These are phyloP conservation scores for Camelus dromedarius DNA, from an alignment of 2,113 vertebrate species.

Conservation along the genomic window DNA sequence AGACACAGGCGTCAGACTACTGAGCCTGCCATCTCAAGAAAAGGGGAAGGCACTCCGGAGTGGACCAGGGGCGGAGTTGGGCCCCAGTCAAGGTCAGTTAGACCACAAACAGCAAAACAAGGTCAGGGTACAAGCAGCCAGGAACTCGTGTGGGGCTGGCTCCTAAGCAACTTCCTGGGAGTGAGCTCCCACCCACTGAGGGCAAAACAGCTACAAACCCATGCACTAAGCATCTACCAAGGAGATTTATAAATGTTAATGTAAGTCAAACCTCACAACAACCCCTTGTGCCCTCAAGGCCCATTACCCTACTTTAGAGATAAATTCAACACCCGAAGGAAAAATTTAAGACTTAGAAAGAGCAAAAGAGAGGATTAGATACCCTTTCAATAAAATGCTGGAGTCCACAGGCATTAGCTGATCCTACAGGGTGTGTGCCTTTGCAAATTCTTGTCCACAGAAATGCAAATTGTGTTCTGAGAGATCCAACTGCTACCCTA, in stretches of 20 bases:
- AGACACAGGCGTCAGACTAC: not conserved
- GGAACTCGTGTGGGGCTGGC: not conserved
- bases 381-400: not conserved
- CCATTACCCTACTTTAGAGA: not conserved
- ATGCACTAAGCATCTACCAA: not conserved
- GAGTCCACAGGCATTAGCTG: not conserved
- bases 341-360: constrained; percentile 10
- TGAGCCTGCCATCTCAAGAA: not conserved
- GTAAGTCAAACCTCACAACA: not conserved
- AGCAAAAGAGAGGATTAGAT: not conserved
- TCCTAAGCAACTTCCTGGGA: constrained; percentile 7
- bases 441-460: not conserved
- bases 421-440: not conserved
- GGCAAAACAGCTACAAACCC: not conserved
- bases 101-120: constrained; percentile 18
- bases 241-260: not conserved
- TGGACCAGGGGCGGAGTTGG: not conserved
- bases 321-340: not conserved
- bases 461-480: constrained; percentile 21
- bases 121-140: not conserved
- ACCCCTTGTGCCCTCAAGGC: not conserved
- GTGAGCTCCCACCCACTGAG: not conserved
- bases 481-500: not conserved
- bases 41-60: not conserved
- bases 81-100: not conserved